Conservation (phyloP, 2,888 invertebrate species). For the Tetranychus truncatus region DNA sequence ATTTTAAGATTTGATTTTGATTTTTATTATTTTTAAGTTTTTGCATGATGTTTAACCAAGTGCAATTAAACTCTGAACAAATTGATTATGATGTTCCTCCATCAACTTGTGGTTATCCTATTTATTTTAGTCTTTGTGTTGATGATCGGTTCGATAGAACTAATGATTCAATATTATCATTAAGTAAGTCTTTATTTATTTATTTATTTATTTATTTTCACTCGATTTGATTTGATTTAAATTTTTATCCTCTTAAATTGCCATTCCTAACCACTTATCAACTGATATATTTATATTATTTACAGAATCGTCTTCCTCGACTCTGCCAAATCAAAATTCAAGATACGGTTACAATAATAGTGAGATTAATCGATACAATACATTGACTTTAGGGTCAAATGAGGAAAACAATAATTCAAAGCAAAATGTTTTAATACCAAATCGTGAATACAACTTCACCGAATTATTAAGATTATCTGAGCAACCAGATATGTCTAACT, state of each 20-base stretch:
- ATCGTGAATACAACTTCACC: neutral
- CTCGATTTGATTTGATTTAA: too few species aligned
- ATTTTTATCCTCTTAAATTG: too few species aligned
- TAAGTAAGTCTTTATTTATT: neutral
- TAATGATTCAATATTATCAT: too few species aligned
- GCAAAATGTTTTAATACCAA: neutral
- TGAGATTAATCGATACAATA: neutral
- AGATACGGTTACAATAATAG: neutral
- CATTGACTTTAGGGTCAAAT: neutral
- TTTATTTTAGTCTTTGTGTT: neutral
- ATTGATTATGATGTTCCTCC: neutral
- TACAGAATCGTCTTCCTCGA: too few species aligned
- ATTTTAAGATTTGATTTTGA: too few species aligned
- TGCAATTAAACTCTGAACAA: neutral
- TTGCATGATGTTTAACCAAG: neutral
- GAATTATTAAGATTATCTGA: neutral
- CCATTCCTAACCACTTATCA: too few species aligned
- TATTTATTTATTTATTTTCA: too few species aligned
- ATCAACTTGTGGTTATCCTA: neutral
- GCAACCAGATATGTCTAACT: neutral
- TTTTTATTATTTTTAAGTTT: too few species aligned
- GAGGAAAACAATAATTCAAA: neutral
- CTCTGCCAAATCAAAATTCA: neutral
- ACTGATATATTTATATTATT: too few species aligned
- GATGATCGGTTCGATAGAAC: neutral